phyloP scores from a whole-genome alignment of 2,888 invertebrate species.

The Flexamia atlantica region DNA sequence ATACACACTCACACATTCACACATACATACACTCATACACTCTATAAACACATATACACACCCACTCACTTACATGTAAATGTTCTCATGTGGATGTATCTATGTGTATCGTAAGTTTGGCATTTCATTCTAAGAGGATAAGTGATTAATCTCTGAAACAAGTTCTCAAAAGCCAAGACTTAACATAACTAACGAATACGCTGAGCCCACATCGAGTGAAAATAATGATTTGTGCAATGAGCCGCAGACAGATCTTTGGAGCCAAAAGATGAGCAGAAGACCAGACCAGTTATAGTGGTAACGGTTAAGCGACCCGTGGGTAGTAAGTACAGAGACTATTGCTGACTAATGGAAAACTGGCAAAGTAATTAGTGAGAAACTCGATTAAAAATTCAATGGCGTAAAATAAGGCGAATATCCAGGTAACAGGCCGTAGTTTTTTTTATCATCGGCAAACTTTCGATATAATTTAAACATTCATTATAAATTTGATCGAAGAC shows the following conservation, averaged over 20 bases:
- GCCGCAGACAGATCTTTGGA: conserved; percentile 46
- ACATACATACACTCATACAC: conserved; percentile 17
- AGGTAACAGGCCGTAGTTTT: conserved; percentile 22
- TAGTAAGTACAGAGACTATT: conserved; percentile 33
- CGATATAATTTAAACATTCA: conserved; percentile 43
- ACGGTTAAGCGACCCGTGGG: conserved; percentile 26
- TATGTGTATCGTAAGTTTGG: conserved; percentile 47
- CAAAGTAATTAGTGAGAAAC: conserved; percentile 46
- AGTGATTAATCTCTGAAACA: conserved; percentile 54
- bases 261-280: conserved; percentile 51
- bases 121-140: conserved; percentile 48
- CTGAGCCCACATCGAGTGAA: conserved; percentile 52
- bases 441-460: conserved; percentile 28
- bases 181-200: conserved; percentile 52
- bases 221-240: conserved; percentile 54
- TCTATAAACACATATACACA: conserved; percentile 18
- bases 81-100: conserved; percentile 4
- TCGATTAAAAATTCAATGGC: conserved; percentile 3
- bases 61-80: background rate
- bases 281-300: conserved; percentile 33
- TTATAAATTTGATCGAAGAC: conserved; percentile 48
- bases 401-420: conserved; percentile 39
- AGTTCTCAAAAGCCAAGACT: conserved; percentile 52
- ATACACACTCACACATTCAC: conserved; percentile 37
- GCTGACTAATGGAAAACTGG: background rate